Base-by-base conservation (phyloP, 2,797 vertebrate genomes). In the Garrulus glandarius region DNA sequence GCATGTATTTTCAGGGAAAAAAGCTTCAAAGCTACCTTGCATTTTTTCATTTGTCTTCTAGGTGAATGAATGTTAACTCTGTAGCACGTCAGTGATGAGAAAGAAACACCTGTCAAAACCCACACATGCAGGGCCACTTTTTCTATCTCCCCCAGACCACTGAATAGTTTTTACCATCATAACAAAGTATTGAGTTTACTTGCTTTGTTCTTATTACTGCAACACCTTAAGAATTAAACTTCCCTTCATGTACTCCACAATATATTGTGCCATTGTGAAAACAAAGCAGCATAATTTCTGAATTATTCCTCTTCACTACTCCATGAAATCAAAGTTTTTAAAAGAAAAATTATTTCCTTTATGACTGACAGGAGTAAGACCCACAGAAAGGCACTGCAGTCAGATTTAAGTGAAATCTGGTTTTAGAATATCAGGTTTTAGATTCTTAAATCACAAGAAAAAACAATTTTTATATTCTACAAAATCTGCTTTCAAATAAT, bases 401-500 rank as follows among this genome's bases (percentile, higher is more conserved):
- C 20, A 69, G 19, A 81, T 19, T 53, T 43, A 60, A 69, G 46
- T 32, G n/a, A 70, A n/a, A n/a, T n/a, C n/a, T n/a, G n/a, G n/a
- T n/a, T n/a, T n/a, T n/a, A n/a, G n/a, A 57, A 15, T 44, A 89
- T 17, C 30, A 41, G 13, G 36, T 57, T 84, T 84, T 52, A 64
- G 18, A 69, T 7, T 39, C 65, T 29, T 29, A 64, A 57, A 69
- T 52, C n/a, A 75, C 30, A 75, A 61, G 43, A 89, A 79, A 68
- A 68, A 88, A 55, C 4, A 14, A 44, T 34, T 81, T 61, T 56
- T 55, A 34, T 50, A 75, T 55, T 75, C 13, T 6, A 52, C 11
- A 65, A 49, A 71, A 69, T 34, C 57, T 86, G 30, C 34, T 47
- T 93, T 83, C 16, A 81, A 78, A 15, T 55, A 81, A 86, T 53